Conservation (phyloP, 2,797 vertebrate genomes). For the Fundulus diaphanus region DNA sequence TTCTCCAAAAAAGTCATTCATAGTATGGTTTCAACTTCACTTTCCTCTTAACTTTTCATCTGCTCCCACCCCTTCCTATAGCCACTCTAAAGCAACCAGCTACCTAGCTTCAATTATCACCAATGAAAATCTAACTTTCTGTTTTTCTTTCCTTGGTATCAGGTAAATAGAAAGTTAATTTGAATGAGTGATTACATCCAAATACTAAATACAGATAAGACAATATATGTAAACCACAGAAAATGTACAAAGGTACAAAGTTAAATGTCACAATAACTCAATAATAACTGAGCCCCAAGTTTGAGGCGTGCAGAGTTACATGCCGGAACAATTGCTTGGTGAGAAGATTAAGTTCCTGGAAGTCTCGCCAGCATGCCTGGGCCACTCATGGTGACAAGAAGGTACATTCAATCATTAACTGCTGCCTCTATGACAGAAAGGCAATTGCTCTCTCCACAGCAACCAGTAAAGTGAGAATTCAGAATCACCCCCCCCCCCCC, state of each 20-base stretch:
- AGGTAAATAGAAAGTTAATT: not conserved
- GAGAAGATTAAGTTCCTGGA: conserved; percentile 20
- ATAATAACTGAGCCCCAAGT: conserved; percentile 16
- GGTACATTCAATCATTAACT: conserved; percentile 13
- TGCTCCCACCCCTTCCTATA: not conserved
- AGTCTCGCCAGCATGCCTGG: conserved; percentile 21
- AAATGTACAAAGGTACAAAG: conserved; percentile 12
- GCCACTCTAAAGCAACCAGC: not conserved
- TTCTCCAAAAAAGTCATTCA: not conserved
- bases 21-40: not conserved
- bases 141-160: not conserved
- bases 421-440: conserved; percentile 11
- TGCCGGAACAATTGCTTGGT: conserved; percentile 25
- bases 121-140: not conserved
- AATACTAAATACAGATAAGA: conserved; percentile 5
- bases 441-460: conserved; percentile 3
- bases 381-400: conserved; percentile 19
- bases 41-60: not conserved
- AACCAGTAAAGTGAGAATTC: conserved; percentile 18
- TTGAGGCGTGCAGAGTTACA: conserved; percentile 15
- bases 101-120: not conserved
- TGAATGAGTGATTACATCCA: not conserved
- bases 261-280: conserved; percentile 20
- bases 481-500: not conserved
- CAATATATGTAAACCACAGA: not conserved